Percentiles rank a stretch among this genome's conserved stretches.
Conservation (phyloP, 2,888 invertebrate species). For the Drosophila quinaria region DNA sequence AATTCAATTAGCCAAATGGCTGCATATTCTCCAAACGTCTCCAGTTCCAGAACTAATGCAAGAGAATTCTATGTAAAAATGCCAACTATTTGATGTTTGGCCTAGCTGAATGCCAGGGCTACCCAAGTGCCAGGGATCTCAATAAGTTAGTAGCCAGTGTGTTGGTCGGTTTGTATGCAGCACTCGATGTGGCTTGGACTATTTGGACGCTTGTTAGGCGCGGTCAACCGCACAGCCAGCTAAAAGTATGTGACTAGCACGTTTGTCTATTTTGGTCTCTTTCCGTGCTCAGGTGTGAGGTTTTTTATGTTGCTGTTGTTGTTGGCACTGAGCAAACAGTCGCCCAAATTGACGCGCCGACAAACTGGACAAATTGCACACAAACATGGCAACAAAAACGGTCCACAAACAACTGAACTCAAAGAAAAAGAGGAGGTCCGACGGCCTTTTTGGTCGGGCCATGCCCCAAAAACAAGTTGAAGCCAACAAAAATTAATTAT, state of each 20-base stretch:
- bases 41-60: conserved; percentile 23
- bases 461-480: conserved; percentile 34
- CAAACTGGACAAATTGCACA: conserved; percentile 69
- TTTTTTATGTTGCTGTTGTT: conserved; percentile 12
- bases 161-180: conserved; percentile 26
- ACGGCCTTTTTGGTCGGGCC: neutral
- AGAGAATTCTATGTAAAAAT: conserved; percentile 36
- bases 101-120: conserved; percentile 13
- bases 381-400: conserved; percentile 64
- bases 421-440: neutral
- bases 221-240: conserved; percentile 40
- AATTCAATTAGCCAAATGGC: conserved; percentile 77
- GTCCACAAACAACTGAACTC: conserved; percentile 6
- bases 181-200: conserved; percentile 16
- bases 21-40: conserved; percentile 26
- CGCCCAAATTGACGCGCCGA: conserved; percentile 54
- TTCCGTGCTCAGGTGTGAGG: conserved; percentile 36
- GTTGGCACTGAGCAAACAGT: conserved; percentile 36
- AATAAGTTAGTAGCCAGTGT: conserved; percentile 42
- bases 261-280: conserved; percentile 38
- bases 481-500: conserved; percentile 74
- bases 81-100: conserved; percentile 31
- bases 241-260: conserved; percentile 27
- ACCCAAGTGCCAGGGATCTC: conserved; percentile 21
- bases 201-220: conserved; percentile 38